Base-by-base conservation (phyloP, 2,797 vertebrate genomes). In the Anguilla megastoma region DNA sequence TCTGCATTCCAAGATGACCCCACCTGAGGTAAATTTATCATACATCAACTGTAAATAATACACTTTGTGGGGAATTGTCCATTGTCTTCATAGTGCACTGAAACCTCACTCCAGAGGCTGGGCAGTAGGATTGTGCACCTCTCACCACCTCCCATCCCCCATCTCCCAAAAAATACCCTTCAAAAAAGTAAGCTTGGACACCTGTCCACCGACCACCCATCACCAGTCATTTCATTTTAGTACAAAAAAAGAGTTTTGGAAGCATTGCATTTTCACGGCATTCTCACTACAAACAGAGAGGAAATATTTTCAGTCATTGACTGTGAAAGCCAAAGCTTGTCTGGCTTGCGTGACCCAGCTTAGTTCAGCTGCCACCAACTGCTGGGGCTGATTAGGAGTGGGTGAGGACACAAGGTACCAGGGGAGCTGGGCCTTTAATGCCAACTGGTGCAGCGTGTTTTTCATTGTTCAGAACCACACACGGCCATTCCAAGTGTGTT, bases 291-390 rank as follows among this genome's bases (percentile, higher is more conserved):
- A 84, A 2, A 84, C 30, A 50, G 10, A 79, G 79, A 33, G 79
- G 80, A 87, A 87, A 87, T 87, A 41, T n/a, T 76, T 74, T 86
- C 66, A 79, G 50, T 60, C 48, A 7, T 80, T 58, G 30, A 71
- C 60, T 71, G 52, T 45, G 79, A 45, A 82, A 86, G 88, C 79
- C 79, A 86, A 84, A 86, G 76, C 85, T 89, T 69, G 85, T 84
- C 33, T 86, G 84, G 87, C 84, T 88, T 86, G 63, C 33, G 41
- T 88, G 82, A 48, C 87, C 74, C 71, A 36, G 71, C 56, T 88
- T 82, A 88, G 76, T 86, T 52, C 71, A 69, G 74, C 76, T 56
- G 6, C 85, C 74, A 69, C 24, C 85, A 80, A 86, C 84, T 88
- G 56, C 56, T 52, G 56, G 85, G 76, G 85, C 84, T 86, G 74